phyloP scores from a whole-genome alignment of 2,113 vertebrate genomes.

The Nothobranchius furzeri region DNA sequence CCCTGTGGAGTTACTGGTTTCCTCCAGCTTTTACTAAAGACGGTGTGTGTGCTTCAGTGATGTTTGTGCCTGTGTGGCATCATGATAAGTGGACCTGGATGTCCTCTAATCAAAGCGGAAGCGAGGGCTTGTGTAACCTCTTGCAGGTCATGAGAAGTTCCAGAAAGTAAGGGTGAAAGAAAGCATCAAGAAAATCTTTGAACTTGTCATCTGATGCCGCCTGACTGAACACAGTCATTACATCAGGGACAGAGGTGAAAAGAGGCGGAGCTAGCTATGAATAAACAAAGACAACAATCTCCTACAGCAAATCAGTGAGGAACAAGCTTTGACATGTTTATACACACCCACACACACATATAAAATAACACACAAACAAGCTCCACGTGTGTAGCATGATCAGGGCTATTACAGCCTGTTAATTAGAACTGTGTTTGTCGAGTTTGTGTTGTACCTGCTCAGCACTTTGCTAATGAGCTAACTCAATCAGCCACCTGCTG shows the following conservation, averaged over 20 bases:
- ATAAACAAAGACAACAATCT: no score
- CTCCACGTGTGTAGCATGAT: conserved; percentile 32
- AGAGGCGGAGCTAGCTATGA: no score
- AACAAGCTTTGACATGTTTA: conserved; percentile 56
- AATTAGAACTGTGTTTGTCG: conserved; percentile 72
- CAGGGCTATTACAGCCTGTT: conserved; percentile 67
- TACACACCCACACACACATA: conserved; percentile 30
- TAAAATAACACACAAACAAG: conserved; percentile 1
- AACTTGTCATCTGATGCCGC: no score
- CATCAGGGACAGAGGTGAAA: no score
- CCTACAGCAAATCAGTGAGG: conserved; percentile 22
- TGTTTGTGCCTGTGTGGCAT: conserved; percentile 15
- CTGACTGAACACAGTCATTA: no score
- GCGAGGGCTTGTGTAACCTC: conserved; percentile 23
- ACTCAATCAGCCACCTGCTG: conserved; percentile 73
- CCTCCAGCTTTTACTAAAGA: conserved; percentile 41
- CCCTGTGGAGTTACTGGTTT: conserved; percentile 30
- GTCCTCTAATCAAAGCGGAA: conserved; percentile 39
- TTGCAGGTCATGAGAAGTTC: conserved; percentile 17
- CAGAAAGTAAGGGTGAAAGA: background rate
- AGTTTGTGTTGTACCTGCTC: conserved; percentile 68
- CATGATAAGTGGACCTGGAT: conserved; percentile 34
- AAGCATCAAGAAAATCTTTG: background rate
- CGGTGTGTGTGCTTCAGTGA: conserved; percentile 7
- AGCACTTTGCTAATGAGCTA: conserved; percentile 73